Base-by-base conservation (phyloP, 2,797 vertebrate genomes). In the Denticeps clupeoides region DNA sequence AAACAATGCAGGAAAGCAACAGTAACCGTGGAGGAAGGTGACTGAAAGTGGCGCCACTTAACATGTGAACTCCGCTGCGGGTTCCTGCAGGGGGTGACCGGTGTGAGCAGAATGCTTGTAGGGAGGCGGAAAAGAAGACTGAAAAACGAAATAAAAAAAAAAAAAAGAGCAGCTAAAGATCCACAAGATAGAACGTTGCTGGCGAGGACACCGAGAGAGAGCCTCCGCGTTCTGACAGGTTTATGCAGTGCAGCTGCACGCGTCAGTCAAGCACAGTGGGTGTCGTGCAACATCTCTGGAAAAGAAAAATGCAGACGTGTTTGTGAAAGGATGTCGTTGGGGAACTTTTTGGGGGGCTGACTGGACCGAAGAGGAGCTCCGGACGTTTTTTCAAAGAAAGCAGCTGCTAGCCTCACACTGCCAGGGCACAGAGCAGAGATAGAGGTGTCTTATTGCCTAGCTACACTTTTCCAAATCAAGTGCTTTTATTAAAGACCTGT, bases 161-260 rank as follows among this genome's bases (percentile, higher is more conserved):
- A 49, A 38, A 8, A 1, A 23, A 0, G 32, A 61, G 53, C 58
- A 42, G 27, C 13, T 26, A 37, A 25, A 25, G 41, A 32, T 12
- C 13, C 12, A 7, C 19, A 29, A 55, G 38, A 52, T 56, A 53
- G 47, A 62, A 62, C 52, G 56, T 56, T 59, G 50, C 38, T 55
- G 29, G 45, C 58, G 53, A 61, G 37, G 41, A 54, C 49, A 46
- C 31, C 46, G 26, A 38, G 19, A 57, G 49, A 66, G 61, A 53
- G 60, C 53, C 67, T 70, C 65, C 55, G 63, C 66, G 73, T 70
- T 67, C 67, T 71, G 67, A 80, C 75, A 78, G 72, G 77, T 82
- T 79, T 78, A 79, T 73, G 75, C 77, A 72, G 71, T 67, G 76
- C 84, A 84, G 82, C 84, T 86, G 83, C 77, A 72, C 75, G 74